phyloP scores from a whole-genome alignment of 1,140 invertebrate genomes.

The Anastrepha ludens region DNA sequence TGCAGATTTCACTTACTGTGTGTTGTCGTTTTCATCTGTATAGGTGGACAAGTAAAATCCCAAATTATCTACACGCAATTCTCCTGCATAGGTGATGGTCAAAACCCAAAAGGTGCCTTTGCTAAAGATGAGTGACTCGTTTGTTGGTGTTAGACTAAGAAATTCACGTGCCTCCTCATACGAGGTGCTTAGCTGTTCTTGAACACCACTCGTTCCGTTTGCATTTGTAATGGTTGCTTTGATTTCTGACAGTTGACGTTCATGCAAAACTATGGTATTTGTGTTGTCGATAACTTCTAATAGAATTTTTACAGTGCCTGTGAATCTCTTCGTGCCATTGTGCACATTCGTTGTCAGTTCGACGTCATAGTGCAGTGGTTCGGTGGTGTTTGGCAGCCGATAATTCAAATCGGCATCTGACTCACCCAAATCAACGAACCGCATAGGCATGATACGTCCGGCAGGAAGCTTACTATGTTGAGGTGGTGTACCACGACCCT shows the following conservation, averaged over 20 bases:
- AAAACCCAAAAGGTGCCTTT: constrained; percentile 71
- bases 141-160: constrained; percentile 62
- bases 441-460: constrained; percentile 41
- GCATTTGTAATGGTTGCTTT: constrained; percentile 59
- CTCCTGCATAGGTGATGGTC: constrained; percentile 76
- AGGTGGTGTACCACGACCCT: constrained; percentile 58
- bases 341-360: constrained; percentile 78
- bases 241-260: constrained; percentile 65
- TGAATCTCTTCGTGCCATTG: constrained; percentile 75
- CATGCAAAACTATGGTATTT: constrained; percentile 75
- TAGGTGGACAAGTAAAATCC: constrained; percentile 92
- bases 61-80: constrained; percentile 77
- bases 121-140: constrained; percentile 60
- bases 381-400: constrained; percentile 71
- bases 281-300: constrained; percentile 69
- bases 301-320: constrained; percentile 78
- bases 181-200: constrained; percentile 43
- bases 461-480: constrained; percentile 61
- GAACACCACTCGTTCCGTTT: background rate
- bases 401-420: constrained; percentile 69
- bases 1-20: constrained; percentile 61
- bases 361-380: constrained; percentile 80
- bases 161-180: constrained; percentile 65
- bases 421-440: background rate
- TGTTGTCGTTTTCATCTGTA: constrained; percentile 72